These are phyloP conservation scores for Aromia moschata DNA, from an alignment of 2,888 invertebrate genomes.

Conservation along the genomic window DNA sequence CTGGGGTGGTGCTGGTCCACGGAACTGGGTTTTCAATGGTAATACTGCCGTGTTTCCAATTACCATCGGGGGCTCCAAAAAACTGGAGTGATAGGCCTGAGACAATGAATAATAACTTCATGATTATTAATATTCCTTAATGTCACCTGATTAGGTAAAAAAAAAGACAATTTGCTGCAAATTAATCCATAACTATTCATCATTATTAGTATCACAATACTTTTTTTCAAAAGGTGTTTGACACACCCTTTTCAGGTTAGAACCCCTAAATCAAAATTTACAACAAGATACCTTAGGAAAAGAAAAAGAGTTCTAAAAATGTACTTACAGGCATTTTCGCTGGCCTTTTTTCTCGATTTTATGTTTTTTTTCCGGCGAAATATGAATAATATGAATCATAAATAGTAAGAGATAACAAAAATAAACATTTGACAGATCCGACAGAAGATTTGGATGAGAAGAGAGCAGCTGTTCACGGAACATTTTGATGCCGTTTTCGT, in stretches of 20 bases:
- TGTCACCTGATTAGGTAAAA: no score
- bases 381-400: not conserved
- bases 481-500: no score
- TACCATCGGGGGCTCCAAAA: constrained; percentile 75
- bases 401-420: not conserved
- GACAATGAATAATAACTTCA: no score
- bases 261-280: not conserved
- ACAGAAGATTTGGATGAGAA: not conserved
- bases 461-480: not conserved
- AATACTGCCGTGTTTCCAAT: constrained; percentile 94
- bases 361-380: not conserved
- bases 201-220: not conserved
- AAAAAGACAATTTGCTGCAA: not conserved
- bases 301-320: no score
- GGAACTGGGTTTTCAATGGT: constrained; percentile 87
- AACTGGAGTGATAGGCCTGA: constrained; percentile 96
- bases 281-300: not conserved
- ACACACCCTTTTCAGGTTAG: constrained; percentile 10
- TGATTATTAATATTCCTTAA: no score
- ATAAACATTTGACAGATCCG: not conserved
- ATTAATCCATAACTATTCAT: not conserved
- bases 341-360: not conserved
- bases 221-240: not conserved
- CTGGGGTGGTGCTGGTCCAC: constrained; percentile 88
- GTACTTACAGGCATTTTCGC: constrained; percentile 12